Base-by-base conservation (phyloP, 2,113 vertebrate species). In the Syrmaticus mikado region DNA sequence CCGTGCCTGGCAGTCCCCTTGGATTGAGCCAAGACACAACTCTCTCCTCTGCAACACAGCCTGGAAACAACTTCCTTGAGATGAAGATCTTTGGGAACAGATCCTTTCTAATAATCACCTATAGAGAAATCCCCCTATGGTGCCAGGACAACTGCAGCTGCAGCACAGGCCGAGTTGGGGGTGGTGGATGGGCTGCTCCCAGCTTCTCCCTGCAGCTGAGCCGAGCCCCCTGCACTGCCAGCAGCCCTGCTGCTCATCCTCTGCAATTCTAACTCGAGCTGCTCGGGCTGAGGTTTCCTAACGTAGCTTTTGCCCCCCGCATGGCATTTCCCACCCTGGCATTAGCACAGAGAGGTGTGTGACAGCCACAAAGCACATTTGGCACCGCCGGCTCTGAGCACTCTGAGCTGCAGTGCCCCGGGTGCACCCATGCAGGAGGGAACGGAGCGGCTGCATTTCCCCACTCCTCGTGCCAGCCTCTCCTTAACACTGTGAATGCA, bases 331-430 rank as follows among this genome's bases (percentile, higher is more conserved):
- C 50, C 64, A 14, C 21, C 27, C 28, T 48, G 41, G 38, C 0
- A 0, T 5, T 25, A 11, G 40, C 0, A 1, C 2, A 1, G 62
- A 50, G 61, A 78, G 62, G 46, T 34, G 27, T 53, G 52, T 53
- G 52, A 53, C 52, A 53, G 52, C 27, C 27, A 28, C 52, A 28
- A 16, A 53, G 27, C 52, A 53, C 27, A 17, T 70, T 78, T 36
- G 46, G 73, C 85, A 65, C 60, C 15, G 24, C 53, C 12, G 36
- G 10, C n/a, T 38, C 60, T 11, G 36, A 40, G 24, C 60, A 27
- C 7, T 27, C 24, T 10, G 22, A 6, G 4, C 24, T 0, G 70
- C 45, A 64, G 30, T 12, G 50, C 71, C 80, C 27, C 25, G 3
- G 2, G 30, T 8, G 30, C 16, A 83, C 41, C 67, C 60, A 18